Evolutionary conservation across 2,888 invertebrate species (phyloP), one percentile per base, ranked within the genome.

Genomic region (Plemyria rubiginata): DNA sequence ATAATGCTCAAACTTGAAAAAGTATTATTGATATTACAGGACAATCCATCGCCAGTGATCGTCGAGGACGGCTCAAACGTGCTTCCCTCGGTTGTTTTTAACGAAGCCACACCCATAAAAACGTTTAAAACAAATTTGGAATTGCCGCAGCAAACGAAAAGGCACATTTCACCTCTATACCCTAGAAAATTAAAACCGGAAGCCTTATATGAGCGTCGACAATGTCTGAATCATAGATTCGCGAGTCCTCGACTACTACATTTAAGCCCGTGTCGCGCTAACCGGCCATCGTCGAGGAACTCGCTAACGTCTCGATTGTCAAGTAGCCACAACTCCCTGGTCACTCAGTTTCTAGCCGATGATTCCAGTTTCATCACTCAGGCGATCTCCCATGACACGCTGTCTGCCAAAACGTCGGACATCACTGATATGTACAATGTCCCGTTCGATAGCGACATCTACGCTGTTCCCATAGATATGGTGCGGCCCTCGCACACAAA

Each of bases 331-430:
- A 97, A 97, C 81, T 97, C 97, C 0, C 92, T 97, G 63, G 95
- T 96, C 68, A 94, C 95, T 16, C 94, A 95, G 65, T 96, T 96
- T 76, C 96, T 95, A 86, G 95, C 94, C 0, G 97, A 97, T 78
- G 97, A 97, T 82, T 97, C 97, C 16, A 96, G 95, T 79, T 97
- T 97, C 81, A 97, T 97, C 70, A 97, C 97, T 0, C 97, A 97
- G 80, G 97, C 97, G 38, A 97, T 97, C 93, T 97, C 97, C 0
- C 97, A 97, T 79, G 97, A 97, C 79, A 96, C 96, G 2, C 90
- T 97, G 41, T 92, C 94, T 9, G 79, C 87, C 4, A 94, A 95
- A 67, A 94, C 95, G n/a, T 95, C 95, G 67, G 96, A 96, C 79
- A 97, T 97, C 65, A 95, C 95, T 41, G 97, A 97, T 84, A 95